Percentiles rank a stretch among this genome's conserved stretches.
Evolutionary conservation across 2,113 vertebrate genomes (phyloP).

Genomic region (Chaetura pelagica): DNA sequence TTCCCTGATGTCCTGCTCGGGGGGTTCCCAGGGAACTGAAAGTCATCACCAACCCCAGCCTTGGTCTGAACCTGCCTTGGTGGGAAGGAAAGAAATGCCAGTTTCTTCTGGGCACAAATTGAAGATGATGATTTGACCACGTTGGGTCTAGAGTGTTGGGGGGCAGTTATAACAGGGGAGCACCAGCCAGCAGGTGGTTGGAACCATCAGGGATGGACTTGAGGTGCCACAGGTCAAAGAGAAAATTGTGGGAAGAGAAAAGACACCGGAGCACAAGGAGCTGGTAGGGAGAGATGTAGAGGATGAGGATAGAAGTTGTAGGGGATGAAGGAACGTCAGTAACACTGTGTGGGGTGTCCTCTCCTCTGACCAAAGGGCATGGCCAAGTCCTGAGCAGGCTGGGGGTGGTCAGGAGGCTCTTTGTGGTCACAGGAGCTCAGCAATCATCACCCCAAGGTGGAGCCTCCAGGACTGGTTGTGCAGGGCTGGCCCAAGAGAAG

Average conservation of each 20-base stretch:
- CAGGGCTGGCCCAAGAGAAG: neutral
- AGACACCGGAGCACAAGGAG: accelerated
- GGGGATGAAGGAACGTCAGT: neutral
- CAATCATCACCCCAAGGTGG: neutral
- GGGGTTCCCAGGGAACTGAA: neutral
- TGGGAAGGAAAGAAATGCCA: neutral
- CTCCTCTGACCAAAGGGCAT: neutral
- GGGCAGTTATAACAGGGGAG: neutral
- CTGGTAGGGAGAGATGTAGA: no score
- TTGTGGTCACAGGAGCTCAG: neutral
- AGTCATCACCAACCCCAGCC: neutral
- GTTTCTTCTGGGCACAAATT: neutral
- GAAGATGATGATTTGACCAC: neutral
- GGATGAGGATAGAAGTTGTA: neutral
- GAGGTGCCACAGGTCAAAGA: accelerated
- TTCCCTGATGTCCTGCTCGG: neutral
- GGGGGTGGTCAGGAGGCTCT: neutral
- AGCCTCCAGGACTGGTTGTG: accelerated
- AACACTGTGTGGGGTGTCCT: neutral
- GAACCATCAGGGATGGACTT: neutral
- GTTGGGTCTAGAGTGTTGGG: accelerated
- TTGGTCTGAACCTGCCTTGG: neutral
- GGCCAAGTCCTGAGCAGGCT: neutral
- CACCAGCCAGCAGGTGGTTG: neutral
- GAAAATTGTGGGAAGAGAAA: neutral